phyloP scores from a whole-genome alignment of 2,888 invertebrate genomes.

The Tortricodes alternella region DNA sequence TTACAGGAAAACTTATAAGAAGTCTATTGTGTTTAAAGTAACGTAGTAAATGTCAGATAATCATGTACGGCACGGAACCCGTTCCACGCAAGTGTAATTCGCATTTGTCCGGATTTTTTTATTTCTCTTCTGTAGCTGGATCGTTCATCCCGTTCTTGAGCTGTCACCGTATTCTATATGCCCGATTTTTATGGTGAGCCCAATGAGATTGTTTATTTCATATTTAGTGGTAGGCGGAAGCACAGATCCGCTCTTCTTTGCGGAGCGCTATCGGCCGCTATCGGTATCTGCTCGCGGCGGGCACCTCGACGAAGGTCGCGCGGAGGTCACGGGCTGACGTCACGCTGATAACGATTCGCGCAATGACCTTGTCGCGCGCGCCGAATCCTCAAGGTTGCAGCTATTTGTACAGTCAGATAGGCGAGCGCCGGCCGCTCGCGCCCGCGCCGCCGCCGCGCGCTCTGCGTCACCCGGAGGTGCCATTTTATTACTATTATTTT shows the following conservation, averaged over 20 bases:
- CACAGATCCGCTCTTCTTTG: slow-evolving; percentile 43
- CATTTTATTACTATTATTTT: slow-evolving; percentile 68
- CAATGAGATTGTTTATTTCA: too few relatives aligned
- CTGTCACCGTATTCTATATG: too few relatives aligned
- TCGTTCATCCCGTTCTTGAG: too few relatives aligned
- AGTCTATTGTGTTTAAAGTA: too few relatives aligned
- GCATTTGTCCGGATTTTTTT: too few relatives aligned
- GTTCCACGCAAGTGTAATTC: too few relatives aligned
- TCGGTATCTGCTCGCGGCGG: slow-evolving; percentile 65
- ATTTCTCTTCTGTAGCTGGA: too few relatives aligned
- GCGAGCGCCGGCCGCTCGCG: slow-evolving; percentile 44
- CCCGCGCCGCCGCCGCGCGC: slow-evolving; percentile 40
- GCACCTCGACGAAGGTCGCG: slow-evolving; percentile 69
- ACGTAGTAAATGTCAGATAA: too few relatives aligned
- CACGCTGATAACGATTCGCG: slow-evolving; percentile 81
- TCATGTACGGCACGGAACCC: too few relatives aligned
- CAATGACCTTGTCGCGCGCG: slow-evolving; percentile 80
- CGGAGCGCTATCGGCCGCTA: slow-evolving; percentile 70
- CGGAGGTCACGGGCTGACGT: slow-evolving; percentile 79
- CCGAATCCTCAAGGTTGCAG: slow-evolving; percentile 79
- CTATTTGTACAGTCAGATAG: slow-evolving; percentile 80
- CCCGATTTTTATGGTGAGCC: too few relatives aligned
- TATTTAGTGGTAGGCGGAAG: slow-evolving; percentile 13
- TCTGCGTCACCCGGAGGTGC: slow-evolving; percentile 68
- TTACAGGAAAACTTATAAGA: too few relatives aligned